phyloP scores from a whole-genome alignment of 2,888 invertebrate species.

The Slavum lentiscoides region DNA sequence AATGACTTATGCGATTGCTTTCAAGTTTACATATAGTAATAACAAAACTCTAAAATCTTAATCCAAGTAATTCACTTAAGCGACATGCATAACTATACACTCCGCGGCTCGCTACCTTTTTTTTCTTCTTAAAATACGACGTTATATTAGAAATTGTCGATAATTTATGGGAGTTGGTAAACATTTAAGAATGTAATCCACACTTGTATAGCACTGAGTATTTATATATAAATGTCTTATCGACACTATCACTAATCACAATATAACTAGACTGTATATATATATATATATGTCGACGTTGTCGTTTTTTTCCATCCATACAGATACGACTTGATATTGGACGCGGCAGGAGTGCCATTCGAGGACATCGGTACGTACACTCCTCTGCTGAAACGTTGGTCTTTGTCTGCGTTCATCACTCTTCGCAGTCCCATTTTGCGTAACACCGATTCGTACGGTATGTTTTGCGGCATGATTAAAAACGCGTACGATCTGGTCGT shows the following conservation, averaged over 20 bases:
- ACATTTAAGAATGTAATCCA: no score
- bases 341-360: slow-evolving; percentile 77
- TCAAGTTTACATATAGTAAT: no score
- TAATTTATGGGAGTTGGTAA: no score
- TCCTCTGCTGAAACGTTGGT: slow-evolving; percentile 63
- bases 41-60: no score
- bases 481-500: slow-evolving; percentile 66
- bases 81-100: no score
- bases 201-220: no score
- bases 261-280: background rate
- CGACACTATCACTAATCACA: background rate
- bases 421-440: slow-evolving; percentile 79
- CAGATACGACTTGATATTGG: slow-evolving; percentile 81
- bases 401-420: slow-evolving; percentile 75
- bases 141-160: no score
- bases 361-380: slow-evolving; percentile 62
- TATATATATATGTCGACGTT: no score
- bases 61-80: no score
- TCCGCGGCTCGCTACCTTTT: no score
- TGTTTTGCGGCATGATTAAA: slow-evolving; percentile 67
- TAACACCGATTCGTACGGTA: slow-evolving; percentile 77
- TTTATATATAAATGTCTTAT: background rate
- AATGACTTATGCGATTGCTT: no score
- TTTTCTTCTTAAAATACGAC: no score
- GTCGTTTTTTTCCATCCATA: slow-evolving; percentile 55